phyloP scores from a whole-genome alignment of 2,113 vertebrate genomes.

The Channa maculata region DNA sequence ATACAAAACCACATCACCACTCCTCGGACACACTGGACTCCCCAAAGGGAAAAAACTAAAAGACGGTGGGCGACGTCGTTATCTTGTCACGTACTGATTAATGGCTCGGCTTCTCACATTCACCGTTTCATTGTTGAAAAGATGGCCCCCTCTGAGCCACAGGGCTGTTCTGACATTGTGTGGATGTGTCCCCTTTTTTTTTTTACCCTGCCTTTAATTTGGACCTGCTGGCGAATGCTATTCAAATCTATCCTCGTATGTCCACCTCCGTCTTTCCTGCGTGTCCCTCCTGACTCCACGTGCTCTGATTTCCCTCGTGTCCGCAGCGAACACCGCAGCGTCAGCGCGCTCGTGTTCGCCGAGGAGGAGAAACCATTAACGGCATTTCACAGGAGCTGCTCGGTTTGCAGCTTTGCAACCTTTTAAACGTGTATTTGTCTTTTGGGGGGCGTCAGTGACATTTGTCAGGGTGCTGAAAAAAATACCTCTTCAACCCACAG shows the following conservation, averaged over 20 bases:
- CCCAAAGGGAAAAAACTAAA: not conserved
- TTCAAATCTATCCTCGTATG: not conserved
- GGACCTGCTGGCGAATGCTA: slow-evolving; percentile 32
- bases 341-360: not conserved
- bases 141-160: slow-evolving; percentile 36
- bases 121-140: slow-evolving; percentile 33
- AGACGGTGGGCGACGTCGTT: slow-evolving; percentile 40
- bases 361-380: not conserved
- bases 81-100: slow-evolving; percentile 65
- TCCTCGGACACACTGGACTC: slow-evolving; percentile 11
- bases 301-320: slow-evolving; percentile 38
- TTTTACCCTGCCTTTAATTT: slow-evolving; percentile 25
- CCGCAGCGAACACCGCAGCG: slow-evolving; percentile 37
- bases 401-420: slow-evolving; percentile 10
- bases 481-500: slow-evolving; percentile 47
- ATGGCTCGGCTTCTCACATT: slow-evolving; percentile 69
- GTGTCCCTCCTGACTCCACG: slow-evolving; percentile 54
- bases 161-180: slow-evolving; percentile 14
- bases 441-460: slow-evolving; percentile 23
- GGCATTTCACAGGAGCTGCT: too few relatives aligned
- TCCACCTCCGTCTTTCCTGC: slow-evolving; percentile 5
- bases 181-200: slow-evolving; percentile 5
- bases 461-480: slow-evolving; percentile 43
- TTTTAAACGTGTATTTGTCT: slow-evolving; percentile 12
- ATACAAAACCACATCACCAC: slow-evolving; percentile 46